Evolutionary conservation across 2,888 invertebrate genomes (phyloP), one percentile per base, ranked within the genome.

Genomic region (Idaea straminata): DNA sequence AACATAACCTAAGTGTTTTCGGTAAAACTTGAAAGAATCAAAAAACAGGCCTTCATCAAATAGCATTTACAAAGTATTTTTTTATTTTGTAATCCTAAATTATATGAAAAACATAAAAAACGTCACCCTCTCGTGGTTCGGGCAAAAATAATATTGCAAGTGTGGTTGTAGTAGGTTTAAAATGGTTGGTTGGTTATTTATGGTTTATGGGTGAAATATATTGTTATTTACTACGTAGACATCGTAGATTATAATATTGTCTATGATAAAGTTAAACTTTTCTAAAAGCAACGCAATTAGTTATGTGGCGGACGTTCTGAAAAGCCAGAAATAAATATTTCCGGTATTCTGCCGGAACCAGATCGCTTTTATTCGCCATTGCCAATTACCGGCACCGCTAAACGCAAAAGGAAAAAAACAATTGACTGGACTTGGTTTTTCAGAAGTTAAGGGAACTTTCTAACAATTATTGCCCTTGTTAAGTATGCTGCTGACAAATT

Each of bases 401-500:
- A 61, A n/a, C 47, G 15, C 13, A 34, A 15, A 47, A 36, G 13
- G 59, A 35, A 62, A 61, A 36, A 66, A 62, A 64, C 63, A 65
- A 66, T 63, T 64, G 64, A 66, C n/a, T 66, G 34, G 60, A 16
- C 63, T 62, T 64, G 47, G 57, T 62, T 38, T 59, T 59, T 7
- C 13, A 34, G 47, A 69, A 16, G 61, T 66, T 68, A 62, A 61
- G 61, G 59, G 62, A 66, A 62, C 64, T 57, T 59, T 1, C 7
- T 15, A 13, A 59, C 59, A 59, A 59, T 59, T 16, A 34, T 13
- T 16, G 59, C 16, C 10, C 13, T 59, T 59, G 59, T 25, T 25
- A 34, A 25, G 59, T 34, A 34, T 34, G 58, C 64, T 57, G 59
- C 62, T 65, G 58, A 65, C 69, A 69, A 69, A 65, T 59, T 58